A percentile compares a stretch with the other conserved stretches of the same genome.
These are phyloP conservation scores for Phyllopteryx taeniolatus DNA, from an alignment of 2,113 vertebrate genomes.

Conservation along the genomic window DNA sequence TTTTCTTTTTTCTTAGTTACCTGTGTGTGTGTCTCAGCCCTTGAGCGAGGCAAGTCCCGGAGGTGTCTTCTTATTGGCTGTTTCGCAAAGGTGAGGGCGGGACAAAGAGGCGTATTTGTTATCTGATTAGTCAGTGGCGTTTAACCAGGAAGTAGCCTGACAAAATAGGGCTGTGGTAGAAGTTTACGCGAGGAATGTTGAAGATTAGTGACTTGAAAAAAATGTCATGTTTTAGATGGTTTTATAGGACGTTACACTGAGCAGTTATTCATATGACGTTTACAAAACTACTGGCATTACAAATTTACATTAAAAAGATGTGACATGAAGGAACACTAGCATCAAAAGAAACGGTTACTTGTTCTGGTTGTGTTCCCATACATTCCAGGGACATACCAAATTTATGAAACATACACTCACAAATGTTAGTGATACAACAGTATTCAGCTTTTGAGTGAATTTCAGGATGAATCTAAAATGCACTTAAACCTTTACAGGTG, in stretches of 20 bases:
- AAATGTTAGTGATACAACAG: not conserved
- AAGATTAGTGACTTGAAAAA: not conserved
- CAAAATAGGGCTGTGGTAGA: not conserved
- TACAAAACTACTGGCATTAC: not conserved
- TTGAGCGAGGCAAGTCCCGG: constrained; percentile 68
- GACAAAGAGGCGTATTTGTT: constrained; percentile 41
- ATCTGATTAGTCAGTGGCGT: constrained; percentile 60
- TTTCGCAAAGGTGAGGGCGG: constrained; percentile 84
- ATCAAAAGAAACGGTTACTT: too few species aligned
- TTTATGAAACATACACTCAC: not conserved
- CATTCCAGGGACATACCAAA: not conserved
- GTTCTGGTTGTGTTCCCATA: too few species aligned
- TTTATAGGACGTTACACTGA: not conserved
- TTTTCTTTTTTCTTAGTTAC: constrained; percentile 77
- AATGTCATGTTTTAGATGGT: not conserved
- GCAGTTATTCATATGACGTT: not conserved
- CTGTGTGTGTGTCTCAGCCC: constrained; percentile 78
- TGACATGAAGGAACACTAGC: too few species aligned
- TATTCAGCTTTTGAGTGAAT: not conserved
- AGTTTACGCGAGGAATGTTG: constrained; percentile 18
- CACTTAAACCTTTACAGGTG: not conserved
- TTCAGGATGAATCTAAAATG: not conserved
- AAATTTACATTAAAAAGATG: not conserved
- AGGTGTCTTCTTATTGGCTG: constrained; percentile 69
- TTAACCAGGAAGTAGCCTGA: constrained; percentile 56